Evolutionary conservation across 2,888 invertebrate genomes (phyloP).

Genomic region (Pemphredon lugubris): DNA sequence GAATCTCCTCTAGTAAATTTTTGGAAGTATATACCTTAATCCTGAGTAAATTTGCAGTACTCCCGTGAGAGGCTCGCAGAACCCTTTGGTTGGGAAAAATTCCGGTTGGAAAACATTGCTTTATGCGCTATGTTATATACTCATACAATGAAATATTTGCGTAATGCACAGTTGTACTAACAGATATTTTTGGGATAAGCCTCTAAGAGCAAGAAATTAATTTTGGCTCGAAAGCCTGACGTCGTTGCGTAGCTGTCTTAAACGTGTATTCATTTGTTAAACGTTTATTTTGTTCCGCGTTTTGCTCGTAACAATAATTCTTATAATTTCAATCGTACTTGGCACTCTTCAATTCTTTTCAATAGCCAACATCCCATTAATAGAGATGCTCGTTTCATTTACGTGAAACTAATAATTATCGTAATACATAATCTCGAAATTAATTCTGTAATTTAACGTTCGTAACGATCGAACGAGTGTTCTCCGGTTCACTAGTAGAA

Average conservation of each 20-base stretch:
- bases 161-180: not conserved
- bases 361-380: too few species aligned
- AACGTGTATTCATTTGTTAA: too few species aligned
- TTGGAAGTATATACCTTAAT: not conserved
- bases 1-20: not conserved
- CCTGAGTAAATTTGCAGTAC: not conserved
- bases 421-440: too few species aligned
- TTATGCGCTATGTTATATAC: not conserved
- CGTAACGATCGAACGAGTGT: too few species aligned
- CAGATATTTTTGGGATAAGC: constrained; percentile 15
- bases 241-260: too few species aligned
- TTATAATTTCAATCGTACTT: too few species aligned
- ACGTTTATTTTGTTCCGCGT: not conserved
- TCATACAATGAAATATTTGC: constrained; percentile 9
- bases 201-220: constrained; percentile 26
- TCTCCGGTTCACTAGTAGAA: too few species aligned
- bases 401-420: too few species aligned
- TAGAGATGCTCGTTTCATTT: too few species aligned
- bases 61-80: not conserved
- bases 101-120: constrained; percentile 7
- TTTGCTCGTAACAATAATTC: not conserved
- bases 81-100: not conserved
- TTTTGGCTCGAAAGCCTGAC: not conserved
- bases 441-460: too few species aligned
- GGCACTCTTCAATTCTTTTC: too few species aligned